phyloP scores from a whole-genome alignment of 2,797 vertebrate genomes.

The Artibeus jamaicensis region DNA sequence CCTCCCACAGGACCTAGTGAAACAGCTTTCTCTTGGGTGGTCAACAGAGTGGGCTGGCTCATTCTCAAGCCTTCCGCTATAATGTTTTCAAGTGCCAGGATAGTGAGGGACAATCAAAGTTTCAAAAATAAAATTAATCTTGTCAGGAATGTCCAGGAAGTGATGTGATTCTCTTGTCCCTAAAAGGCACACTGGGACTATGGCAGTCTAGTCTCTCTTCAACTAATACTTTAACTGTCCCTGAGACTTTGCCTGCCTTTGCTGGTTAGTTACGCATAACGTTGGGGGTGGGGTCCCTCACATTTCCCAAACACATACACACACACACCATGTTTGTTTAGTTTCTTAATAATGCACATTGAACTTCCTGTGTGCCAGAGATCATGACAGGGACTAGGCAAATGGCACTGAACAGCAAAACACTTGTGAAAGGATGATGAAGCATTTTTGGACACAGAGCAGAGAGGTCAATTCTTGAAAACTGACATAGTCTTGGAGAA shows the following conservation, averaged over 20 bases:
- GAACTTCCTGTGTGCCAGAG: background rate
- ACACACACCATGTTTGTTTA: background rate
- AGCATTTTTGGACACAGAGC: background rate
- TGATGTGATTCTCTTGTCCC: background rate
- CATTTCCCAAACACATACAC: background rate
- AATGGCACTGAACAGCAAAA: background rate
- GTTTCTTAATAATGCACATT: background rate
- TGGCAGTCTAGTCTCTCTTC: background rate
- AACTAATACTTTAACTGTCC: background rate
- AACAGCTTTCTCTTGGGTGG: background rate
- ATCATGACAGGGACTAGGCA: background rate
- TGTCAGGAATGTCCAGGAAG: background rate
- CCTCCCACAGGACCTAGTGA: rapidly evolving
- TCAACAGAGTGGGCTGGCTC: background rate
- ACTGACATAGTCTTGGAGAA: background rate
- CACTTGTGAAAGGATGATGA: background rate
- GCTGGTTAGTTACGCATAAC: background rate
- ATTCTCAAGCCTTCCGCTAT: background rate
- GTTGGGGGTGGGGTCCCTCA: background rate
- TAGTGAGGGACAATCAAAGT: background rate
- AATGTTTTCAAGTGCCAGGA: background rate
- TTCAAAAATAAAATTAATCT: background rate
- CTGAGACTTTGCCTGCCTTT: background rate
- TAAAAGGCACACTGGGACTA: background rate
- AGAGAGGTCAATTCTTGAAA: background rate